These are phyloP conservation scores for Cybosia mesomella DNA, from an alignment of 2,888 invertebrate species.

Conservation along the genomic window DNA sequence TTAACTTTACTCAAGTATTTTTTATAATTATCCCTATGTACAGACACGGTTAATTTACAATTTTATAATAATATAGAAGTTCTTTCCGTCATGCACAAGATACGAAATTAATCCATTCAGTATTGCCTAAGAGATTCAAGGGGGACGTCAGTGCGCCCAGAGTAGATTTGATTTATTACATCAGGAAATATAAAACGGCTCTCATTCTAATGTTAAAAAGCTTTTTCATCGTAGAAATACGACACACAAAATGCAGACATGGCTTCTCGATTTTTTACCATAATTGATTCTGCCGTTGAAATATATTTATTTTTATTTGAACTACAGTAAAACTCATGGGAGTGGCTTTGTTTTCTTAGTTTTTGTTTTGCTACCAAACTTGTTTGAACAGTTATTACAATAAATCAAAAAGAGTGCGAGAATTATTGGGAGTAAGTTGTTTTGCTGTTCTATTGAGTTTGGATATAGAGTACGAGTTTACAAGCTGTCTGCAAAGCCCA, in stretches of 20 bases:
- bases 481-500: background rate
- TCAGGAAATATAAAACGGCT: slow-evolving; percentile 60
- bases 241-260: slow-evolving; percentile 59
- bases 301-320: slow-evolving; percentile 49
- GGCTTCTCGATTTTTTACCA: slow-evolving; percentile 55
- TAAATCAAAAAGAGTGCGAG: slow-evolving; percentile 54
- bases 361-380: slow-evolving; percentile 48
- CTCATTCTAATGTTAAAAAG: slow-evolving; percentile 55
- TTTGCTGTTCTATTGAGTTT: slow-evolving; percentile 38
- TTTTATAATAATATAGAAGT: no score
- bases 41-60: no score
- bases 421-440: slow-evolving; percentile 50
- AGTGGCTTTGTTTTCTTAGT: slow-evolving; percentile 47
- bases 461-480: slow-evolving; percentile 25
- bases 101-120: slow-evolving; percentile 52
- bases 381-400: slow-evolving; percentile 44
- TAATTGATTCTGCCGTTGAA: slow-evolving; percentile 56
- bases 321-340: slow-evolving; percentile 36
- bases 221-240: slow-evolving; percentile 56
- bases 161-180: slow-evolving; percentile 65
- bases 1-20: no score
- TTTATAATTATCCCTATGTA: no score
- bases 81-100: slow-evolving; percentile 33
- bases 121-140: slow-evolving; percentile 52
- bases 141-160: slow-evolving; percentile 53